Base-by-base conservation (phyloP, 1,140 invertebrate species). In the Leptopilina boulardi region DNA sequence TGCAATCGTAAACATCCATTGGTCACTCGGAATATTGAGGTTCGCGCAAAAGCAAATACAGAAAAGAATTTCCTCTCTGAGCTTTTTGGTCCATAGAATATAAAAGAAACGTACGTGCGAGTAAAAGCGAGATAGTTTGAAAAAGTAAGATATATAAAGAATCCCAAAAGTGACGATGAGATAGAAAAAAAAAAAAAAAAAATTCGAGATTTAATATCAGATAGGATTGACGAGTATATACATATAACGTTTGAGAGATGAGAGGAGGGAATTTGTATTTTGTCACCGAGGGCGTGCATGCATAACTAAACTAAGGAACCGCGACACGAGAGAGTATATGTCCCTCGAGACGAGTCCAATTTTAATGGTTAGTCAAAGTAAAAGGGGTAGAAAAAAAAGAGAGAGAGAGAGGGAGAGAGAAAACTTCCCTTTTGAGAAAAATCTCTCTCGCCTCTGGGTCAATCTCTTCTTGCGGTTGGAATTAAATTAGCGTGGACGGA, bases 191-290 rank as follows among this genome's bases (percentile, higher is more conserved):
- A 71, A 82, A 84, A 8, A 38, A 38, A 83, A 75, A 76, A 76
- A 80, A 83, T 88, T 88, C 84, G 83, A 83, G 88, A 89, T 89
- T 88, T 89, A 88, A 89, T 89, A 89, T 75, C 80, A 89, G 88
- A 89, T 89, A 89, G 80, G 86, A 89, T 89, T 88, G 87, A 88
- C 70, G 79, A 74, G 88, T 86, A 89, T 84, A 88, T 76, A n/a
- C n/a, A n/a, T n/a, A n/a, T n/a, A n/a, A n/a, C 71, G 76, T 30
- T 76, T 75, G 73, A 42, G 47, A 47, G 44, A 2, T 5, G 38
- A 70, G 73, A 44, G 38, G 75, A 71, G 73, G 74, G 70, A 88
- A 84, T 88, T 86, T 84, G 86, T 87, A 84, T 89, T 87, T 89
- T 87, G 85, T 88, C 87, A 85, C 84, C 82, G 26, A 74, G 77